Conservation (phyloP, 2,797 vertebrate species). For the Eupleurogrammus muticus region DNA sequence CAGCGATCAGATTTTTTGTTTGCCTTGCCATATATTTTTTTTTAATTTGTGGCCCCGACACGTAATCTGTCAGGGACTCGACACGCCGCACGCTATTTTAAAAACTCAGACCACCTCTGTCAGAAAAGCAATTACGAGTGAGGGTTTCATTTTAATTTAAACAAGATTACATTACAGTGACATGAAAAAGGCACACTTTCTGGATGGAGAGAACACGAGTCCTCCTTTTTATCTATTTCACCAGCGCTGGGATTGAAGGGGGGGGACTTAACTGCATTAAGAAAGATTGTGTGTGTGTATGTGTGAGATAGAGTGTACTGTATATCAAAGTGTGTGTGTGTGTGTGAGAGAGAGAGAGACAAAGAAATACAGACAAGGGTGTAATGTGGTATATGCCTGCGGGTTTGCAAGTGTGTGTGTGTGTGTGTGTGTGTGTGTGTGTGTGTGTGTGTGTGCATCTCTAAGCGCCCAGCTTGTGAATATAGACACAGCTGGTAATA, state of each 20-base stretch:
- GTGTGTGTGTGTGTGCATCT: conserved; percentile 39
- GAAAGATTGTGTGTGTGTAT: conserved; percentile 29
- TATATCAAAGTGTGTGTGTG: conserved; percentile 3
- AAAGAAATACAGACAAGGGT: conserved; percentile 31
- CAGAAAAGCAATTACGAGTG: conserved; percentile 86
- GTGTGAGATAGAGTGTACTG: conserved; percentile 7
- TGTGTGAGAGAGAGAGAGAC: conserved; percentile 10
- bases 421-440: conserved; percentile 19
- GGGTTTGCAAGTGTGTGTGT: conserved; percentile 31
- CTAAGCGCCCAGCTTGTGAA: conserved; percentile 45
- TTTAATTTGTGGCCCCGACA: conserved; percentile 43
- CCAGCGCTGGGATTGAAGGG: conserved; percentile 62
- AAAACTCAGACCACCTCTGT: conserved; percentile 84
- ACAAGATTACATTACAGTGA: conserved; percentile 85
- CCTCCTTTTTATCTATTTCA: conserved; percentile 78
- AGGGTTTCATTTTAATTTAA: conserved; percentile 87
- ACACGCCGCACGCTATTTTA: conserved; percentile 76
- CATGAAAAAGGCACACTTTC: conserved; percentile 77
- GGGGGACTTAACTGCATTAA: conserved; percentile 51
- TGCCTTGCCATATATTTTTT: conserved; percentile 8
- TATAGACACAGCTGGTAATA: conserved; percentile 54
- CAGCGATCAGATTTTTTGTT: conserved; percentile 36
- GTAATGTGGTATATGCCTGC: conserved; percentile 8
- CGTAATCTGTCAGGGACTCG: conserved; percentile 67
- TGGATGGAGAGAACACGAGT: conserved; percentile 77